Base-by-base conservation (phyloP, 1,140 invertebrate species). In the Ceratosolen solmsi region DNA sequence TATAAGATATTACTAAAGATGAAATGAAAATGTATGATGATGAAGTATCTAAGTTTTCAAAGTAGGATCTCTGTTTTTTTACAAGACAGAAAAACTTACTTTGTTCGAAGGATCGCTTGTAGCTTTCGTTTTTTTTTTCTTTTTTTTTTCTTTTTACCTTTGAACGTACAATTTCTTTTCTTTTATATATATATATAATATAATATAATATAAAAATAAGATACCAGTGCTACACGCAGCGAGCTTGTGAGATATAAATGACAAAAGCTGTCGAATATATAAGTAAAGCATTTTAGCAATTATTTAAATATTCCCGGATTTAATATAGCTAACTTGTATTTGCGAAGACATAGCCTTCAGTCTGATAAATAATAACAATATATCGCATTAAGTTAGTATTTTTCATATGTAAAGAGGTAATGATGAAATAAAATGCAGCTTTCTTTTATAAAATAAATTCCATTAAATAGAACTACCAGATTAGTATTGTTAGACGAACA, bases 401-500 rank as follows among this genome's bases (percentile, higher is more conserved):
- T 51, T 33, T 36, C 5, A 22, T 56, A 71, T 70, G 22, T 13
- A 72, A 71, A 79, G 36, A 30, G 20, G 22, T 54, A 58, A 1
- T 30, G 27, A 58, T 38, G 56, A 30, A 71, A 41, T 51, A 33
- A 30, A 22, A 49, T 36, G 3, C n/a, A 71, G 58, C n/a, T 27
- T 72, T 22, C 72, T 58, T 79, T 80, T 78, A 84, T 71, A 38
- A 79, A 71, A 77, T 25, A 38, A 72, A 78, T 20, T 80, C 49
- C 20, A 82, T 86, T 80, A 79, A 84, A 84, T 82, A 83, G 86
- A 87, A 87, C 82, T 88, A 86, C 84, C 70, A 74, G 85, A 85
- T 89, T 91, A 90, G 89, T 88, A 82, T 90, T 90, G 88, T 89
- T 91, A 90, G 89, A 90, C 89, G 89, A 90, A 90, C 85, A 71